Conservation (phyloP, 1,140 invertebrate species). For the Scaptomyza graminum region DNA sequence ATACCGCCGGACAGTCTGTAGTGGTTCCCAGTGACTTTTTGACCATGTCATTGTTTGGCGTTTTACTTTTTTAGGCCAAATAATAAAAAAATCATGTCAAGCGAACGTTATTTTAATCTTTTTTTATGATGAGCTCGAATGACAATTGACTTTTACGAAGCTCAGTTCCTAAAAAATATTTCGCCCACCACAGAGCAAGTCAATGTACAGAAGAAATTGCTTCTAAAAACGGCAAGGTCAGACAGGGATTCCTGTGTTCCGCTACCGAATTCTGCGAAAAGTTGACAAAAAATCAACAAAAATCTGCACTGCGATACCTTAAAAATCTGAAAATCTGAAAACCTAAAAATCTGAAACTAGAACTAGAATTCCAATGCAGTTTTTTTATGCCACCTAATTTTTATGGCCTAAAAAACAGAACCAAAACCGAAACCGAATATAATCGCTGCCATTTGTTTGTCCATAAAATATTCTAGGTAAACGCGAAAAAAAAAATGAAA, state of each 20-base stretch:
- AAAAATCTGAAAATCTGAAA: slow-evolving; percentile 55
- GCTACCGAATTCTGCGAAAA: slow-evolving; percentile 74
- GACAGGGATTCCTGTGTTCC: slow-evolving; percentile 37
- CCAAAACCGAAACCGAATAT: slow-evolving; percentile 60
- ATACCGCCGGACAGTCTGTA: no score
- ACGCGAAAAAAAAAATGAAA: slow-evolving; percentile 33
- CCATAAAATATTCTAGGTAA: slow-evolving; percentile 58
- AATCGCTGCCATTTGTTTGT: slow-evolving; percentile 63
- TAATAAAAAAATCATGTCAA: slow-evolving; percentile 72
- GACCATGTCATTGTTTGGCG: slow-evolving; percentile 17
- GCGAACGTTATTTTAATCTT: slow-evolving; percentile 33
- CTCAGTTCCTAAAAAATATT: slow-evolving; percentile 68
- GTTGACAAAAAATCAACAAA: slow-evolving; percentile 16
- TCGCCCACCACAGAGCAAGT: slow-evolving; percentile 71
- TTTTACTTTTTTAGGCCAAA: slow-evolving; percentile 58
- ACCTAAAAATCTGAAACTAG: slow-evolving; percentile 82
- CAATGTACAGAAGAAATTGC: slow-evolving; percentile 51
- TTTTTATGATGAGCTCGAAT: slow-evolving; percentile 63
- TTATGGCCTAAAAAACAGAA: slow-evolving; percentile 82
- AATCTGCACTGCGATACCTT: slow-evolving; percentile 30
- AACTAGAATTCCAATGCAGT: slow-evolving; percentile 83
- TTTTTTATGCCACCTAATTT: slow-evolving; percentile 79
- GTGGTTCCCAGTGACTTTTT: slow-evolving; percentile 40
- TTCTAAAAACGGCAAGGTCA: slow-evolving; percentile 53
- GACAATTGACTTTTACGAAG: slow-evolving; percentile 40